Base-by-base conservation (phyloP, 2,113 vertebrate genomes). In the Sprattus sprattus region DNA sequence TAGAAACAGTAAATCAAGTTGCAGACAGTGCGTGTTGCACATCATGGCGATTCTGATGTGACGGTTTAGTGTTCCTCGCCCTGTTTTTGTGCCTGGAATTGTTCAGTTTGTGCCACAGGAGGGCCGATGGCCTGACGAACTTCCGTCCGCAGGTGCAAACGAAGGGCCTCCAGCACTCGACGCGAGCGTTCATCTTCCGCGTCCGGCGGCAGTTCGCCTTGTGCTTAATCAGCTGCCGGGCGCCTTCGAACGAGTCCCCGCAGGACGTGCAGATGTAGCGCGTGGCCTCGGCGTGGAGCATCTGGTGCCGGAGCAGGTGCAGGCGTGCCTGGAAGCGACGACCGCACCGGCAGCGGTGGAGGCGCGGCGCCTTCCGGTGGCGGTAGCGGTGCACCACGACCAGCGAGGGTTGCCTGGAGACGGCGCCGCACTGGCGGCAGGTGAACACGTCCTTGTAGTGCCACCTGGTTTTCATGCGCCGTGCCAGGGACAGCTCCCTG, bases 81-180 rank as follows among this genome's bases (percentile, higher is more conserved):
- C 2, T 83, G 86, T 89, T 81, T 87, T 45, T 67, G 84, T 75
- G 16, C 78, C 22, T 3, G 22, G 71, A 81, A 89, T 95, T 95
- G 90, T 91, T 90, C 85, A 96, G 90, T 82, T 93, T 93, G 81
- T 96, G 96, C 95, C 95, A 96, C 86, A 96, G 93, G 81, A 92
- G 95, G 20, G 94, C 94, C 0, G 95, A 91, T 4, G 96, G 93
- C 80, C 94, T 93, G 0, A 81, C 88, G 89, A 96, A 96, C 4
- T 78, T 32, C 60, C 84, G 90, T 47, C 95, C 95, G 5, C 96
- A 96, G 78, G 89, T 88, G 85, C 96, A 96, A 44, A 84, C 89
- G n/a, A 96, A 95, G 0, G 92, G 86, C 78, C 84, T 87, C 22
- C 45, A 88, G 85, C 95, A 95, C 11, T 87, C 90, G 20, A 46